A percentile compares a stretch with the other conserved stretches of the same genome.
These are phyloP conservation scores for Semicossyphus pulcher DNA, from an alignment of 2,113 vertebrate species.

Conservation along the genomic window DNA sequence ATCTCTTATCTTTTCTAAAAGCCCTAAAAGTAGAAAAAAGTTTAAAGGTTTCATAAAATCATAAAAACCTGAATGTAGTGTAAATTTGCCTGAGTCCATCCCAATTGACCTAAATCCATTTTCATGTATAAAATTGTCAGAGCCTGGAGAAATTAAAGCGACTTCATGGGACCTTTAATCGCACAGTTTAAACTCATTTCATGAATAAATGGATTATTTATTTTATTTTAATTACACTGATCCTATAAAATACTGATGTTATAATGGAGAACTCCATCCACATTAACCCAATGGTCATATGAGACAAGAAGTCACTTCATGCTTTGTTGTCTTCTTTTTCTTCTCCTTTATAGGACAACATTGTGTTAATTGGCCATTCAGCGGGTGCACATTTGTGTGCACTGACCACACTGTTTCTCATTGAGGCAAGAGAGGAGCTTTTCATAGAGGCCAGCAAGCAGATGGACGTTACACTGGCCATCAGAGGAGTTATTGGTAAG, in stretches of 20 bases:
- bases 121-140: not conserved
- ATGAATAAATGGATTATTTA: not conserved
- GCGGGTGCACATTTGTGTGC: slow-evolving; percentile 82
- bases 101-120: not conserved
- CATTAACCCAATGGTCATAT: not conserved
- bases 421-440: slow-evolving; percentile 73
- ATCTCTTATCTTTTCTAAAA: too few relatives aligned
- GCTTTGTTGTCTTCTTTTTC: not conserved
- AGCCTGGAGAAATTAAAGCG: not conserved
- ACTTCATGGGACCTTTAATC: not conserved
- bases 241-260: not conserved
- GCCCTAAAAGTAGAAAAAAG: not conserved
- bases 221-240: not conserved
- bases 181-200: not conserved
- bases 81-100: not conserved
- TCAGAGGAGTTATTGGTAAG: slow-evolving; percentile 81
- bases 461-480: slow-evolving; percentile 49
- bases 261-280: not conserved
- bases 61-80: not conserved
- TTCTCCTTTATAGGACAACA: slow-evolving; percentile 72
- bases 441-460: slow-evolving; percentile 71
- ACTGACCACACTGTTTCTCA: slow-evolving; percentile 78
- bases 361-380: slow-evolving; percentile 82
- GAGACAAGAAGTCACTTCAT: not conserved
- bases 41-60: not conserved